Evolutionary conservation across 1,140 invertebrate species (phyloP), one percentile per base, ranked within the genome.

Genomic region (Patella vulgata): DNA sequence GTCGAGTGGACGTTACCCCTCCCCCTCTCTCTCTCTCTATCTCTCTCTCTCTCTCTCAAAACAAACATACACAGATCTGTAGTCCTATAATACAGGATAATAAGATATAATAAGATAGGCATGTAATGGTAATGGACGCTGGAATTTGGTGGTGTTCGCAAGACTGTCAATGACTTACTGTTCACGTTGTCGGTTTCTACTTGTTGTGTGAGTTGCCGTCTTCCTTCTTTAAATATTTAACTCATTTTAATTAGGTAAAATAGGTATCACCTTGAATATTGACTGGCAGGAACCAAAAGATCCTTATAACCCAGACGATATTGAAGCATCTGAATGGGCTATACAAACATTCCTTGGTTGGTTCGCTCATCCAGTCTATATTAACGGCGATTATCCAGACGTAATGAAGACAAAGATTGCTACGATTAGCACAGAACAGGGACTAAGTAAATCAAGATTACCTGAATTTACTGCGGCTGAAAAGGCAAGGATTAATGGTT

Each of bases 341-440:
- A 42, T 73, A 14, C 62, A 76, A 36, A 80, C 82, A 52, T 58
- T 62, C 31, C 54, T 73, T 30, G 82, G 80, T 4, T 77, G 74
- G 75, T 82, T 78, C 53, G 80, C 74, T 14, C 69, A 81, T 59
- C 78, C 82, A 6, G 79, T 84, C 19, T 78, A 70, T 51, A 70
- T 75, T 11, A 70, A 80, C 43, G 82, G 82, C 25, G 76, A 82
- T 54, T 85, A 85, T 65, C 84, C 83, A 2, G 66, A 68, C 21
- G 61, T 80, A 0, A 73, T 81, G 68, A 78, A 60, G 48, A 14
- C 33, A 9, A 44, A 39, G 44, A 14, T 63, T 21, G 54, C 61
- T 2, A 19, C 17, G 14, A 21, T 46, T 1, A 47, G 46, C 27
- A 19, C 28, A 30, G 43, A 36, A 36, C 33, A 36, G 14, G 33